phyloP scores from a whole-genome alignment of 2,888 invertebrate species.

The Altica lythri region DNA sequence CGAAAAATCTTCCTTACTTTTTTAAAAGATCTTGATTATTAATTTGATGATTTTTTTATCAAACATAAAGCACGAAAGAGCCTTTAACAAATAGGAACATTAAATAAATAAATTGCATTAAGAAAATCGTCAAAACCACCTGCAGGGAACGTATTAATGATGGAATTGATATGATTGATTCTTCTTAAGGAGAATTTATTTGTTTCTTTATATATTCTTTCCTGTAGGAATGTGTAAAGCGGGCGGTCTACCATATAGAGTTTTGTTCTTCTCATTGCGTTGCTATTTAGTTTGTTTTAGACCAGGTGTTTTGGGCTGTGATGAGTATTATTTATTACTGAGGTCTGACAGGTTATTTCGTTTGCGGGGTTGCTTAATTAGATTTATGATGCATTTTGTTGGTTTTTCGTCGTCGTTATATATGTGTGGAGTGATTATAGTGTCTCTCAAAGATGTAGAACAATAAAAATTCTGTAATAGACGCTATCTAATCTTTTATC shows the following conservation, averaged over 20 bases:
- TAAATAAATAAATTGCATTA: conserved; percentile 31
- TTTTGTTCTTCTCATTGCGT: conserved; percentile 32
- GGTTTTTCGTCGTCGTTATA: too few species aligned
- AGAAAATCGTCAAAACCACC: conserved; percentile 33
- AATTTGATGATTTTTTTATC: too few species aligned
- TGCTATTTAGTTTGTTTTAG: conserved; percentile 34
- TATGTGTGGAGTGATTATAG: too few species aligned
- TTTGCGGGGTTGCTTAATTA: conserved; percentile 53
- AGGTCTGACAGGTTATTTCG: conserved; percentile 54
- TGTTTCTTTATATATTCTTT: conserved; percentile 24
- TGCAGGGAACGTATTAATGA: conserved; percentile 40
- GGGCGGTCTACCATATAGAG: conserved; percentile 17
- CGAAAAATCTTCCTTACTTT: too few species aligned
- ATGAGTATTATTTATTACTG: conserved; percentile 51
- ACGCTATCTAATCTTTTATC: too few species aligned
- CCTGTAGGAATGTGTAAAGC: conserved; percentile 26
- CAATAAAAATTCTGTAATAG: too few species aligned
- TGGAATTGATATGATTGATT: conserved; percentile 41
- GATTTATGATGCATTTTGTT: conserved; percentile 55
- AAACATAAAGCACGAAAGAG: too few species aligned
- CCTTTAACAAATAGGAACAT: conserved; percentile 31
- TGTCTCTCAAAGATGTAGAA: too few species aligned
- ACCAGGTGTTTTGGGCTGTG: conserved; percentile 49
- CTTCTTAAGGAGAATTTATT: conserved; percentile 33
- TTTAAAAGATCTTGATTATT: too few species aligned